Conservation (phyloP, 37 sponge, comb jelly and placozoan species). For the Geodia barretti region DNA sequence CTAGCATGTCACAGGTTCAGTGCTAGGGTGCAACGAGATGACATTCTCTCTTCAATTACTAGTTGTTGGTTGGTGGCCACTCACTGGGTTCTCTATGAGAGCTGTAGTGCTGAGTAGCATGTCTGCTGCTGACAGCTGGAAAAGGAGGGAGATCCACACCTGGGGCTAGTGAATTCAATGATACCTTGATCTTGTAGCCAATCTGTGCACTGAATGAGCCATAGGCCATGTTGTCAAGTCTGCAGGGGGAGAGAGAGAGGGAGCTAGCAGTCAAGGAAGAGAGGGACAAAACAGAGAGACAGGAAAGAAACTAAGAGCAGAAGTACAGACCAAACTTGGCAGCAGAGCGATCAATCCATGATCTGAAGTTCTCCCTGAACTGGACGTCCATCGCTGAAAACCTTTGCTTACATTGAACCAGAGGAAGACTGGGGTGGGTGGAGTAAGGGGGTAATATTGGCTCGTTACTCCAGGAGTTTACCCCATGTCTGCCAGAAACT, state of each 20-base stretch:
- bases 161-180: neutral
- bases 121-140: conserved; percentile 76
- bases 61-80: conserved; percentile 8
- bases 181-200: conserved; percentile 89
- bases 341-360: conserved; percentile 68
- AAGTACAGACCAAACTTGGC: conserved; percentile 45
- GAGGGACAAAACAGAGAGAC: neutral
- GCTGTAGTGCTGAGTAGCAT: conserved; percentile 58
- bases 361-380: conserved; percentile 65
- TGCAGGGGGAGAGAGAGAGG: conserved; percentile 4
- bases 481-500: conserved; percentile 98
- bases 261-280: neutral
- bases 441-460: neutral
- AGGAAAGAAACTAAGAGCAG: neutral
- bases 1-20: no score
- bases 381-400: conserved; percentile 90
- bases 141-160: neutral
- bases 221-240: conserved; percentile 85
- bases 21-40: neutral
- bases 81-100: conserved; percentile 65
- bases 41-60: no score
- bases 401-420: conserved; percentile 92
- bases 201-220: conserved; percentile 84
- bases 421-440: conserved; percentile 59
- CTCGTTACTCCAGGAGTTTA: conserved; percentile 10